Evolutionary conservation across 2,113 vertebrate species (phyloP).

Genomic region (Nettapus auritus): DNA sequence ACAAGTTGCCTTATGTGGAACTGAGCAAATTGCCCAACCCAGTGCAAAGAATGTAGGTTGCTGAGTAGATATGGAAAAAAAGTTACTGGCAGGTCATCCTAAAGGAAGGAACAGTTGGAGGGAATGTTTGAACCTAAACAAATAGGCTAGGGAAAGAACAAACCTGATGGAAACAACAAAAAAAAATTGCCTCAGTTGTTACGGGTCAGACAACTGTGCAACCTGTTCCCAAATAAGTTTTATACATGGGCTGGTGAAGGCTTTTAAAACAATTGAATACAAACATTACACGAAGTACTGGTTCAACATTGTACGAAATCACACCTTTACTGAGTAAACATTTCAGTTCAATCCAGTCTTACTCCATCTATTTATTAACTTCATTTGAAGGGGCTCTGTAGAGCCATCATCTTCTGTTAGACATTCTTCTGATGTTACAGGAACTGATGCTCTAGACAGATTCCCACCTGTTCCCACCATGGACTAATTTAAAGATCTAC

Average conservation of each 20-base stretch:
- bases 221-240: not conserved
- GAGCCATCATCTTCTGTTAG: not conserved
- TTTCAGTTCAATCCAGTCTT: not conserved
- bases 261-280: conserved; percentile 1
- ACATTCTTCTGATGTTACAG: not conserved
- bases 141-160: not conserved
- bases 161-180: not conserved
- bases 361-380: not conserved
- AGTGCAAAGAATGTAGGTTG: not conserved
- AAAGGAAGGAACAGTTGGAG: not conserved
- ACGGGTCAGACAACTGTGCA: not conserved
- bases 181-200: not conserved
- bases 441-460: not conserved
- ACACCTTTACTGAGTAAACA: not conserved
- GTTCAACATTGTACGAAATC: not conserved
- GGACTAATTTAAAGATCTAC: not conserved
- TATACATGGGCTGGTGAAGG: not conserved
- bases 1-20: not conserved
- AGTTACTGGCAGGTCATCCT: conserved; percentile 2
- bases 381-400: not conserved
- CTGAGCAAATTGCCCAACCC: conserved; percentile 13
- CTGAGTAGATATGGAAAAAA: not conserved
- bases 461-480: not conserved
- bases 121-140: not conserved
- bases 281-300: not conserved